These are phyloP conservation scores for Doris montereyensis DNA, from an alignment of 2,888 invertebrate genomes.

Conservation along the genomic window DNA sequence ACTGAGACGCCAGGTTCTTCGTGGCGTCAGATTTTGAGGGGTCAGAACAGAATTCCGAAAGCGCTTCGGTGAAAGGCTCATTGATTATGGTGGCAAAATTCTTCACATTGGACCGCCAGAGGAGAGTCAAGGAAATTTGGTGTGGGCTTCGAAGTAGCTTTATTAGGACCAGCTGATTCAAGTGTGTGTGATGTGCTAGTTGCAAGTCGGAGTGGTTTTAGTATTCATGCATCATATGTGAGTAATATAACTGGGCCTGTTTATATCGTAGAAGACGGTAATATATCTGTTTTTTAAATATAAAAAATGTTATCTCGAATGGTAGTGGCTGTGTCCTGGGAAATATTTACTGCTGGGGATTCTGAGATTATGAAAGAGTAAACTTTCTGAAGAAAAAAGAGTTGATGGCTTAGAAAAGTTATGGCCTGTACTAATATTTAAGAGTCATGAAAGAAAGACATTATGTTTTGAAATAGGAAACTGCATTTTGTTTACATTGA, in stretches of 20 bases:
- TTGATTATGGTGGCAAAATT: constrained; percentile 38
- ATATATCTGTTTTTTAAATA: too few relatives aligned
- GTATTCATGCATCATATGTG: constrained; percentile 41
- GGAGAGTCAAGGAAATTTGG: constrained; percentile 17
- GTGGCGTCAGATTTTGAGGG: constrained; percentile 36
- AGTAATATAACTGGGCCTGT: constrained; percentile 9
- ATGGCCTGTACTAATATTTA: too few relatives aligned
- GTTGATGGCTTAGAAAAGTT: too few relatives aligned
- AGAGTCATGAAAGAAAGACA: too few relatives aligned
- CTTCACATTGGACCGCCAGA: constrained; percentile 33
- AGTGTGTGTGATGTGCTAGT: constrained; percentile 42
- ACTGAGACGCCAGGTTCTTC: constrained; percentile 18
- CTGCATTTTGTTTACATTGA: too few relatives aligned
- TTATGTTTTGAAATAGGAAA: too few relatives aligned
- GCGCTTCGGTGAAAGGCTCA: constrained; percentile 18
- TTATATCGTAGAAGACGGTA: constrained; percentile 28
- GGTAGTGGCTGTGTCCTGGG: too few relatives aligned
- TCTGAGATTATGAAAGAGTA: too few relatives aligned
- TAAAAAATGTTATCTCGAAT: too few relatives aligned
- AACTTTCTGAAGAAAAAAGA: too few relatives aligned
- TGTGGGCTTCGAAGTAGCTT: constrained; percentile 34
- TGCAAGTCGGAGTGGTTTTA: constrained; percentile 42
- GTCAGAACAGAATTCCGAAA: constrained; percentile 16
- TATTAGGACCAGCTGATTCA: constrained; percentile 44
- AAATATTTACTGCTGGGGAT: too few relatives aligned